A percentile compares a stretch with the other conserved stretches of the same genome.
Conservation (phyloP, 2,888 invertebrate genomes). For the Pimpla rufipes region DNA sequence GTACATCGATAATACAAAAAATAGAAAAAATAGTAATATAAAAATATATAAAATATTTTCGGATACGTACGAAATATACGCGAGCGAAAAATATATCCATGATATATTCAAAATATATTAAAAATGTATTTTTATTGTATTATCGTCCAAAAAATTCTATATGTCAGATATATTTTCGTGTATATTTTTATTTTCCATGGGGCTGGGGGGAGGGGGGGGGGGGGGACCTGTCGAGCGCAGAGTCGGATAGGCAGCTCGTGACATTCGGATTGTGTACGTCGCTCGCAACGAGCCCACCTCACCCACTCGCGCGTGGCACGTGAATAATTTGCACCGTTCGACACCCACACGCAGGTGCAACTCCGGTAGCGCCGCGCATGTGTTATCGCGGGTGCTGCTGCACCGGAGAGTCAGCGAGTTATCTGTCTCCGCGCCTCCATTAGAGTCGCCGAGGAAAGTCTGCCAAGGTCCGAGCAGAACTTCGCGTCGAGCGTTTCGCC, state of each 20-base stretch:
- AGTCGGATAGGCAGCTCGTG: conserved; percentile 17
- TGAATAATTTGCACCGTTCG: conserved; percentile 47
- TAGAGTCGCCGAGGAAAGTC: conserved; percentile 45
- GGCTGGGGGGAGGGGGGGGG: too few species aligned
- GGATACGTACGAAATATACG: too few species aligned
- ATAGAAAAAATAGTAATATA: too few species aligned
- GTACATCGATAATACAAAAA: too few species aligned
- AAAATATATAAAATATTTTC: too few species aligned
- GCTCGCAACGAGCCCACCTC: neutral
- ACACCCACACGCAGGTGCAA: conserved; percentile 41
- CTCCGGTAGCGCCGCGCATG: neutral
- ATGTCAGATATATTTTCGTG: too few species aligned
- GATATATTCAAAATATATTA: too few species aligned
- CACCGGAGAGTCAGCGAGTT: conserved; percentile 15
- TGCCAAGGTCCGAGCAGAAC: conserved; percentile 50
- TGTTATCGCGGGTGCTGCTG: conserved; percentile 11
- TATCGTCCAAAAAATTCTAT: too few species aligned
- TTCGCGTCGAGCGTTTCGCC: conserved; percentile 1
- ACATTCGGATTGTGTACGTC: conserved; percentile 11
- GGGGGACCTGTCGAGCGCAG: too few species aligned
- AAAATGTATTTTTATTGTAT: too few species aligned
- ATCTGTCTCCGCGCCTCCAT: conserved; percentile 36
- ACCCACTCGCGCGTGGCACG: conserved; percentile 14
- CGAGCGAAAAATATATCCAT: too few species aligned
- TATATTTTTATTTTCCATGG: too few species aligned